A percentile compares a stretch with the other conserved stretches of the same genome.
Conservation (phyloP, 2,797 vertebrate species). For the Crenuchus spilurus region DNA sequence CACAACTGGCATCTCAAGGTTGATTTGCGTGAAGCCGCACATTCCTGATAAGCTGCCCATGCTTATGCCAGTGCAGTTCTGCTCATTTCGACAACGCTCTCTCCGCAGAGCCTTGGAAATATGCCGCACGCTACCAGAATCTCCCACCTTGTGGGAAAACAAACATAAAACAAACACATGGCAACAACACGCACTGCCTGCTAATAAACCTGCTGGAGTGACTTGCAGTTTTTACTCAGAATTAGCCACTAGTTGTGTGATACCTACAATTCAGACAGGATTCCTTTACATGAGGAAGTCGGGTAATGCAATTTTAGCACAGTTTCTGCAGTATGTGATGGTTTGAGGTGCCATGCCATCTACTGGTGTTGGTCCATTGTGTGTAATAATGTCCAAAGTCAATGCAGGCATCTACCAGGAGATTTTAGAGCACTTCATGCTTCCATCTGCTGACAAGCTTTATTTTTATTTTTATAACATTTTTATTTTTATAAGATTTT, state of each 20-base stretch:
- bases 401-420: too few relatives aligned
- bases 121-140: neutral
- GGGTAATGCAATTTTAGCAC: too few relatives aligned
- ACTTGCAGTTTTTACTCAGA: slow-evolving; percentile 1
- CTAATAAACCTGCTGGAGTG: neutral
- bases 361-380: too few relatives aligned
- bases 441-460: too few relatives aligned
- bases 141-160: slow-evolving; percentile 12
- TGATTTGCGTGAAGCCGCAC: slow-evolving; percentile 55
- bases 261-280: too few relatives aligned
- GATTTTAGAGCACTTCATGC: too few relatives aligned
- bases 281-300: too few relatives aligned
- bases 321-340: too few relatives aligned
- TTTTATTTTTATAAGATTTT: too few relatives aligned
- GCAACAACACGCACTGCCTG: neutral
- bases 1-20: slow-evolving; percentile 56
- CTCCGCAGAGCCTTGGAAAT: neutral
- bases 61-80: slow-evolving; percentile 34
- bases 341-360: too few relatives aligned
- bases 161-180: slow-evolving; percentile 10
- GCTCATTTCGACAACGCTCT: slow-evolving; percentile 30
- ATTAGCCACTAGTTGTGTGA: neutral
- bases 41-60: slow-evolving; percentile 40
- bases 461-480: too few relatives aligned
- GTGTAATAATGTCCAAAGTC: too few relatives aligned